A percentile compares a stretch with the other conserved stretches of the same genome.
These are phyloP conservation scores for Frankliniella intonsa DNA, from an alignment of 2,888 invertebrate species.

Conservation along the genomic window DNA sequence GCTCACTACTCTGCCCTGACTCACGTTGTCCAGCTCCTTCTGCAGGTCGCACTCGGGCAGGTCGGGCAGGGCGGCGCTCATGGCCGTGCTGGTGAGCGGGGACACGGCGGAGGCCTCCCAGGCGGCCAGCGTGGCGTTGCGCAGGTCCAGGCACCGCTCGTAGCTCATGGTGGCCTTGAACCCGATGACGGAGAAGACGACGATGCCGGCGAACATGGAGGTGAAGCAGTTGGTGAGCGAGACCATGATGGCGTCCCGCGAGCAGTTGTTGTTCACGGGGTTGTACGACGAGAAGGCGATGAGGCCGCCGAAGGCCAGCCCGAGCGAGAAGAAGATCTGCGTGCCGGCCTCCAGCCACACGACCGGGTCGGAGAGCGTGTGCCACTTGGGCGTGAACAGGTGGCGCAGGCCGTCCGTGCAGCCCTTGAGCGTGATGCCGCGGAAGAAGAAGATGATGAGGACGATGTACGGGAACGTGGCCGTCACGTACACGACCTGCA, in stretches of 20 bases:
- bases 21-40: constrained; percentile 82
- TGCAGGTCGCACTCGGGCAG: constrained; percentile 75
- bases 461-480: constrained; percentile 96
- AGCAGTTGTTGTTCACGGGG: constrained; percentile 94
- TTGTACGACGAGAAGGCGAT: constrained; percentile 97
- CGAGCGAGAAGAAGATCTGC: constrained; percentile 95
- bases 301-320: constrained; percentile 90
- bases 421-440: constrained; percentile 85
- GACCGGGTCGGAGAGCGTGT: constrained; percentile 83
- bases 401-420: constrained; percentile 81
- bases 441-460: constrained; percentile 90
- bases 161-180: constrained; percentile 69
- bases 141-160: constrained; percentile 63
- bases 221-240: constrained; percentile 91
- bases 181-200: constrained; percentile 92
- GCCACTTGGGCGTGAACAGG: constrained; percentile 90
- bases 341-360: constrained; percentile 98
- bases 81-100: background rate
- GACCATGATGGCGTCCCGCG: constrained; percentile 87
- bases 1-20: no score
- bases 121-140: constrained; percentile 54
- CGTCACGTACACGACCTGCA: constrained; percentile 79
- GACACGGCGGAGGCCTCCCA: constrained; percentile 3
- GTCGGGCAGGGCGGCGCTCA: constrained; percentile 51
- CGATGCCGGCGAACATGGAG: constrained; percentile 94